Evolutionary conservation across 1,140 invertebrate species (phyloP).

Genomic region (Contarinia nasturtii): DNA sequence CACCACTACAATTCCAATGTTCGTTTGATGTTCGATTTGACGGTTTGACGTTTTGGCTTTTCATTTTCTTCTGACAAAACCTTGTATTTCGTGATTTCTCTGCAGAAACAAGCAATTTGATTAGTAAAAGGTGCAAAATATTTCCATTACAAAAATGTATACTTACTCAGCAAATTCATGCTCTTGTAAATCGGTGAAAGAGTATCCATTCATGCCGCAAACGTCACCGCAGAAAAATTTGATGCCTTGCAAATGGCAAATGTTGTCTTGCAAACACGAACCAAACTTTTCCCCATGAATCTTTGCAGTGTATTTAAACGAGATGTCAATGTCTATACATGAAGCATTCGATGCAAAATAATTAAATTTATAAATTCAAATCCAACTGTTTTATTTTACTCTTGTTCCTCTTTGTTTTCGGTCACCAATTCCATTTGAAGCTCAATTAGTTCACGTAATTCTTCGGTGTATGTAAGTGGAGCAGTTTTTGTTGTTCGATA

Average conservation of each 20-base stretch:
- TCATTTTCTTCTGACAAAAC: slow-evolving; percentile 32
- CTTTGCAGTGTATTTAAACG: too few species aligned
- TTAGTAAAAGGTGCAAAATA: too few species aligned
- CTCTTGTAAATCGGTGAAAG: slow-evolving; percentile 71
- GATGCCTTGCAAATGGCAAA: slow-evolving; percentile 58
- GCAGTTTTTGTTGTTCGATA: neutral
- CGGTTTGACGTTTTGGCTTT: slow-evolving; percentile 28
- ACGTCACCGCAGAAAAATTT: slow-evolving; percentile 83
- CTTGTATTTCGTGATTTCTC: slow-evolving; percentile 33
- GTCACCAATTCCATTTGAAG: neutral
- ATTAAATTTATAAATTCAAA: too few species aligned
- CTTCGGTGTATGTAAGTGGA: neutral
- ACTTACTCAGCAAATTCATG: slow-evolving; percentile 77
- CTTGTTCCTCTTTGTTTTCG: too few species aligned
- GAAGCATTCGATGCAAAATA: too few species aligned
- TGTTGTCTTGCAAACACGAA: slow-evolving; percentile 57
- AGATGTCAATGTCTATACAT: too few species aligned
- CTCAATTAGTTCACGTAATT: neutral
- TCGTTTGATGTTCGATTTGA: slow-evolving; percentile 27
- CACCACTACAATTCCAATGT: slow-evolving; percentile 37
- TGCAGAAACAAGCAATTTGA: slow-evolving; percentile 6
- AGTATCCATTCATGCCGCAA: slow-evolving; percentile 84
- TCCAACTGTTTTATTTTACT: too few species aligned
- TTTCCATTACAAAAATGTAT: neutral
- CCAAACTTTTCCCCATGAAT: too few species aligned